Evolutionary conservation across 1,140 invertebrate genomes (phyloP).

Genomic region (Drosophila ohnishii): DNA sequence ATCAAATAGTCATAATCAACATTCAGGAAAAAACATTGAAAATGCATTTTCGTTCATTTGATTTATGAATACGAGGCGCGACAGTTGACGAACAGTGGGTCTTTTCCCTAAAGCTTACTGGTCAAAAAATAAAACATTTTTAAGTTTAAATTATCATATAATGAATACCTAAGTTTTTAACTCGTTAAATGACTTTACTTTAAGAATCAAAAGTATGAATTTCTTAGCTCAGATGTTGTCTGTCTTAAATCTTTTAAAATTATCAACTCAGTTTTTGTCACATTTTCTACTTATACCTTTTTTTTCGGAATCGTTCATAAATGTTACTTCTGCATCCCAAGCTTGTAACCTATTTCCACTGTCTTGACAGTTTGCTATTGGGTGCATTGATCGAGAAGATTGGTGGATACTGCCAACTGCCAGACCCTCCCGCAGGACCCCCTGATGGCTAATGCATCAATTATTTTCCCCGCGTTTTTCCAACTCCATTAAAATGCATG

Average conservation of each 20-base stretch:
- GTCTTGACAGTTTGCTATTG: conserved; percentile 3
- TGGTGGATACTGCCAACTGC: conserved; percentile 4
- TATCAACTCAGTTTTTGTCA: too few species aligned
- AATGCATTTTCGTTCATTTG: conserved; percentile 77
- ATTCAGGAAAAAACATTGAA: conserved; percentile 68
- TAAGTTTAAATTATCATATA: too few species aligned
- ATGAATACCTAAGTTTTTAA: too few species aligned
- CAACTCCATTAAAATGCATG: conserved; percentile 57
- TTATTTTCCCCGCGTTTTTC: conserved; percentile 52
- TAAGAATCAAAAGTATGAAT: too few species aligned
- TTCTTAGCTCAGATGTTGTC: too few species aligned
- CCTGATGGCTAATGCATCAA: conserved; percentile 71
- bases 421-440: conserved; percentile 32
- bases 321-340: not conserved
- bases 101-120: too few species aligned
- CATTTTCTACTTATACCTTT: not conserved
- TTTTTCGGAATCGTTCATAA: too few species aligned
- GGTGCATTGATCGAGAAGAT: conserved; percentile 9
- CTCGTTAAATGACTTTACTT: too few species aligned
- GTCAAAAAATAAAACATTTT: too few species aligned
- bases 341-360: not conserved
- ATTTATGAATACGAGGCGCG: conserved; percentile 68
- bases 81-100: conserved; percentile 55
- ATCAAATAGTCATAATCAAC: conserved; percentile 78
- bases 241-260: too few species aligned